A percentile compares a stretch with the other conserved stretches of the same genome.
Conservation (phyloP, 2,888 invertebrate species). For the Nomada lathburiana region DNA sequence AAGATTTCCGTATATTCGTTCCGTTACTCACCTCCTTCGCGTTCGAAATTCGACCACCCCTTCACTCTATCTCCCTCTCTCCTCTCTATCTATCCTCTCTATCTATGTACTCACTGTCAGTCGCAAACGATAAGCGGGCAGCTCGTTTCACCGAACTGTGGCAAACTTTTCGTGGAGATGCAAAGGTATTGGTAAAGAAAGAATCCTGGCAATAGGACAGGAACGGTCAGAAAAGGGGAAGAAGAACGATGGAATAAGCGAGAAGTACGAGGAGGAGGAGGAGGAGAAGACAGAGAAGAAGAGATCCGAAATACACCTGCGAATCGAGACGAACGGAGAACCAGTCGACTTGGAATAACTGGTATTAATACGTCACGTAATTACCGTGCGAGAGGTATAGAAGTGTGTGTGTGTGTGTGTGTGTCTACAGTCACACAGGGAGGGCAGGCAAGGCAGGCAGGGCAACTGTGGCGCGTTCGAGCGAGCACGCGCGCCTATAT, state of each 20-base stretch:
- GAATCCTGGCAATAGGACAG: neutral
- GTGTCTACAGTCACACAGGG: slow-evolving; percentile 61
- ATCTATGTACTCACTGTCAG: too few relatives aligned
- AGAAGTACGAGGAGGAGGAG: neutral
- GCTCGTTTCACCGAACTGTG: too few relatives aligned
- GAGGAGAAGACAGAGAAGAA: slow-evolving; percentile 32
- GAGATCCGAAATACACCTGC: slow-evolving; percentile 78
- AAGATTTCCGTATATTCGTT: slow-evolving; percentile 64
- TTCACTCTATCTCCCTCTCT: neutral
- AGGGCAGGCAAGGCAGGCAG: slow-evolving; percentile 29
- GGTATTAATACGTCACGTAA: slow-evolving; percentile 83
- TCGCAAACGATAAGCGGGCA: too few relatives aligned
- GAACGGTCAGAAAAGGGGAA: neutral
- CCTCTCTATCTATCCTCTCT: too few relatives aligned
- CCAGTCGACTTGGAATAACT: slow-evolving; percentile 81
- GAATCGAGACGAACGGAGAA: slow-evolving; percentile 76
- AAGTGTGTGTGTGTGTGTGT: slow-evolving; percentile 71
- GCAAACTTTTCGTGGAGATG: slow-evolving; percentile 21
- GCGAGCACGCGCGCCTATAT: slow-evolving; percentile 34
- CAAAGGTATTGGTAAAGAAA: neutral
- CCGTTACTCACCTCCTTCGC: slow-evolving; percentile 36
- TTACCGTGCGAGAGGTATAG: slow-evolving; percentile 75
- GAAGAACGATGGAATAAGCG: too few relatives aligned
- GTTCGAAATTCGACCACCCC: slow-evolving; percentile 20
- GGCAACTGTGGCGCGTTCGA: slow-evolving; percentile 43